These are phyloP conservation scores for Polypedilum vanderplanki DNA, from an alignment of 1,140 invertebrate genomes.

Conservation along the genomic window DNA sequence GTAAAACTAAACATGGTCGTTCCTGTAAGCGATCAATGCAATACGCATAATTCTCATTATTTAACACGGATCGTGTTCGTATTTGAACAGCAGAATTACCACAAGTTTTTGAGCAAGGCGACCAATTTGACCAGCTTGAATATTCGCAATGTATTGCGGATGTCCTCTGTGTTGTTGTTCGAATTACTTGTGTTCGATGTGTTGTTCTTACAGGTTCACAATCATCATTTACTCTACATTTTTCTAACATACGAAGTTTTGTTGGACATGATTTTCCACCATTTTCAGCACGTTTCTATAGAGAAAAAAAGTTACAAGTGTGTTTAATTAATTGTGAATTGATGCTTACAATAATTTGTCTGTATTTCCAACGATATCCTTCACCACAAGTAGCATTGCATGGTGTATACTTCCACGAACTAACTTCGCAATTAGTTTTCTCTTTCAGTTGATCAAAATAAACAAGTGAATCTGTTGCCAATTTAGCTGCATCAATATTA, in stretches of 20 bases:
- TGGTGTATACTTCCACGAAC: conserved; percentile 56
- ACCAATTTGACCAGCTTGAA: conserved; percentile 59
- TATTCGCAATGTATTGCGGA: conserved; percentile 46
- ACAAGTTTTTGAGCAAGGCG: conserved; percentile 54
- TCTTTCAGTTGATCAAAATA: conserved; percentile 30
- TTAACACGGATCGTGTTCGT: conserved; percentile 44
- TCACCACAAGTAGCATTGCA: conserved; percentile 56
- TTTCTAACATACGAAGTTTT: conserved; percentile 43
- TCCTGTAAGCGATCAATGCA: conserved; percentile 41
- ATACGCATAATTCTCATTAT: conserved; percentile 36
- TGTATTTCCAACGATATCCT: conserved; percentile 45
- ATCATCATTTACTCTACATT: conserved; percentile 38
- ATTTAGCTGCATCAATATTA: not conserved
- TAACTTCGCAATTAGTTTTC: conserved; percentile 50
- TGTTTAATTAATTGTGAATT: not conserved
- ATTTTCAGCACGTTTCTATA: conserved; percentile 51
- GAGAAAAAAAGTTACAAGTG: conserved; percentile 28
- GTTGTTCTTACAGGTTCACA: conserved; percentile 36
- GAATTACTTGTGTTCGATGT: conserved; percentile 34
- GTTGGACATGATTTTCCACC: conserved; percentile 62
- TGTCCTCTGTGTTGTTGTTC: conserved; percentile 38
- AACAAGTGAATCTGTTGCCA: not conserved
- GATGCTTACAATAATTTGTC: conserved; percentile 43
- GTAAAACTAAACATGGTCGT: conserved; percentile 36
- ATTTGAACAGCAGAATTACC: conserved; percentile 47